Evolutionary conservation across 1,140 invertebrate genomes (phyloP).

Genomic region (Centruroides sculpturatus): DNA sequence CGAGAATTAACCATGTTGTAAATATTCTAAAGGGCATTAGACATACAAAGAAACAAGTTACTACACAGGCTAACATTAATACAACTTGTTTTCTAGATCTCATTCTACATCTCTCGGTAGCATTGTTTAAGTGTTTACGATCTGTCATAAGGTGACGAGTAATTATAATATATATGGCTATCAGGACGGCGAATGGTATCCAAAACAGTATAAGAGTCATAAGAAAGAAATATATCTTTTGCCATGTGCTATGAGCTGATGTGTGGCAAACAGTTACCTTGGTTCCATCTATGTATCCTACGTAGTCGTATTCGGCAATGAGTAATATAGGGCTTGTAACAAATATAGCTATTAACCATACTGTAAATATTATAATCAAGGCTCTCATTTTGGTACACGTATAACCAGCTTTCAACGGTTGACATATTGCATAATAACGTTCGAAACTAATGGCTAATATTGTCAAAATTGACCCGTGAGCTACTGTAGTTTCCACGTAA

Average conservation of each 20-base stretch:
- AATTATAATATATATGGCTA: slow-evolving; percentile 66
- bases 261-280: slow-evolving; percentile 55
- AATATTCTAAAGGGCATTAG: slow-evolving; percentile 71
- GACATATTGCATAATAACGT: slow-evolving; percentile 86
- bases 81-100: slow-evolving; percentile 42
- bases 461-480: slow-evolving; percentile 81
- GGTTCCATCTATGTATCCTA: slow-evolving; percentile 50
- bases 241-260: slow-evolving; percentile 51
- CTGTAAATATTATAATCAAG: slow-evolving; percentile 58
- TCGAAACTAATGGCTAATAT: slow-evolving; percentile 79
- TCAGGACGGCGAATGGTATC: slow-evolving; percentile 57
- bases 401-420: slow-evolving; percentile 75
- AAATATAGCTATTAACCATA: slow-evolving; percentile 68
- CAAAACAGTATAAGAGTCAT: slow-evolving; percentile 69
- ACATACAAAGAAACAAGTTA: slow-evolving; percentile 79
- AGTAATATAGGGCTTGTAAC: slow-evolving; percentile 46
- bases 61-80: slow-evolving; percentile 74
- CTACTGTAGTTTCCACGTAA: slow-evolving; percentile 81
- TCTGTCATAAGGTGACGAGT: slow-evolving; percentile 52
- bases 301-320: slow-evolving; percentile 43
- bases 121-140: neutral
- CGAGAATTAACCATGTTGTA: slow-evolving; percentile 61
- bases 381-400: slow-evolving; percentile 78
- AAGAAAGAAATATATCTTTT: slow-evolving; percentile 52
- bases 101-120: neutral